A percentile compares a stretch with the other conserved stretches of the same genome.
Conservation (phyloP, 2,797 vertebrate species). For the Characodon lateralis region DNA sequence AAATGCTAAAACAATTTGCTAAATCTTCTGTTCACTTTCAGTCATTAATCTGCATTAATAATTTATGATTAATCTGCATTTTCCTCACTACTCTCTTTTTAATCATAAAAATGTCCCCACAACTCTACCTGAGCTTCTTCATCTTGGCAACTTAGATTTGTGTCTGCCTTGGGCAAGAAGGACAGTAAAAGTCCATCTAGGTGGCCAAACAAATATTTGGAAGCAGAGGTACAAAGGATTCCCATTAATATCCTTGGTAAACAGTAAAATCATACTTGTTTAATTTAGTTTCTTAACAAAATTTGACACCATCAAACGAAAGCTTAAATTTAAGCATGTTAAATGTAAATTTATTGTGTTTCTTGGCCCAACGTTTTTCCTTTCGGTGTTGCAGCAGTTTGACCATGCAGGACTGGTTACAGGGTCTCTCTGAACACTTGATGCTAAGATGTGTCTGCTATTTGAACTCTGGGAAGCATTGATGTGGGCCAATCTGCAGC, state of each 20-base stretch:
- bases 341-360: constrained; percentile 1
- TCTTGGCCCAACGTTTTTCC: constrained; percentile 8
- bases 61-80: background rate
- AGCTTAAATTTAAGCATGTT: background rate
- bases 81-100: background rate
- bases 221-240: background rate
- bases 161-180: background rate
- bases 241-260: background rate
- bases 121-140: background rate
- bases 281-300: background rate
- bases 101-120: background rate
- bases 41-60: background rate
- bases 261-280: background rate
- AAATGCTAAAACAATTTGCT: no score
- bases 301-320: background rate
- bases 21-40: no score
- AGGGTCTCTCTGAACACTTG: constrained; percentile 19
- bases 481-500: constrained; percentile 25
- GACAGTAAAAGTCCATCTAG: background rate
- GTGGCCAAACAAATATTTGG: background rate
- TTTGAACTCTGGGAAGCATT: constrained; percentile 35
- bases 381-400: background rate
- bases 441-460: constrained; percentile 14
- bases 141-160: background rate
- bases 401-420: constrained; percentile 11